Evolutionary conservation across 2,888 invertebrate genomes (phyloP).

Genomic region (Caenorhabditis sp.): DNA sequence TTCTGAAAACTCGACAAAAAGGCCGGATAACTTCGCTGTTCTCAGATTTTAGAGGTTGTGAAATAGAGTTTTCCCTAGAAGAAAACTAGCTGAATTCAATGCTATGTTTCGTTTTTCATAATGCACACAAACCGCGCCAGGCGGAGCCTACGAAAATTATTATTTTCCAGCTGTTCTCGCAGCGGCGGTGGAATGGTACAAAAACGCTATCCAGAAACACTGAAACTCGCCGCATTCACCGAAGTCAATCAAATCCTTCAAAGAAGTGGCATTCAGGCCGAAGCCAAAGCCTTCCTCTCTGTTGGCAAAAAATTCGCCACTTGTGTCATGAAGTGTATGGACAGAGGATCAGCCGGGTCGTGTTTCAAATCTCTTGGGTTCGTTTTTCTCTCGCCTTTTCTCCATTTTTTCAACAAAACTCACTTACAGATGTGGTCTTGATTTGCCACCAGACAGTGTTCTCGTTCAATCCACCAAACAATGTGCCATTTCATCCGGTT

Average conservation of each 20-base stretch:
- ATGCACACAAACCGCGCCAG: too few relatives aligned
- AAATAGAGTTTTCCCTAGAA: too few relatives aligned
- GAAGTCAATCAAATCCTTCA: slow-evolving; percentile 61
- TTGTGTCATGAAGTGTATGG: slow-evolving; percentile 67
- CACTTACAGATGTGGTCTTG: slow-evolving; percentile 63
- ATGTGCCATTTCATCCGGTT: slow-evolving; percentile 63
- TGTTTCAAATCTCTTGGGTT: slow-evolving; percentile 52
- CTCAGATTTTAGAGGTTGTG: too few relatives aligned
- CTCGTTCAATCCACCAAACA: slow-evolving; percentile 63
- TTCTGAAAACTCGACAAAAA: too few relatives aligned
- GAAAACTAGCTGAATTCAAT: too few relatives aligned
- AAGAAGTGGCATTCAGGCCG: slow-evolving; percentile 56
- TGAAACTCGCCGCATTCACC: slow-evolving; percentile 66
- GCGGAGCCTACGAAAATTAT: not conserved
- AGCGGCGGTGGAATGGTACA: slow-evolving; percentile 58
- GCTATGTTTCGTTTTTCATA: too few relatives aligned
- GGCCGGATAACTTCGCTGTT: too few relatives aligned
- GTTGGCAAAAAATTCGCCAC: slow-evolving; percentile 65
- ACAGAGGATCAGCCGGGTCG: slow-evolving; percentile 45
- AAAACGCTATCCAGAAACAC: slow-evolving; percentile 68
- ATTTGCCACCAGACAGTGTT: slow-evolving; percentile 63
- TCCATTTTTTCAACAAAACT: too few relatives aligned
- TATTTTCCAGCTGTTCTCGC: slow-evolving; percentile 50
- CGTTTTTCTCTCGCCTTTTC: too few relatives aligned
- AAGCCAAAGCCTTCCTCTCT: slow-evolving; percentile 59